These are phyloP conservation scores for Limosa lapponica DNA, from an alignment of 2,797 vertebrate genomes.

Conservation along the genomic window DNA sequence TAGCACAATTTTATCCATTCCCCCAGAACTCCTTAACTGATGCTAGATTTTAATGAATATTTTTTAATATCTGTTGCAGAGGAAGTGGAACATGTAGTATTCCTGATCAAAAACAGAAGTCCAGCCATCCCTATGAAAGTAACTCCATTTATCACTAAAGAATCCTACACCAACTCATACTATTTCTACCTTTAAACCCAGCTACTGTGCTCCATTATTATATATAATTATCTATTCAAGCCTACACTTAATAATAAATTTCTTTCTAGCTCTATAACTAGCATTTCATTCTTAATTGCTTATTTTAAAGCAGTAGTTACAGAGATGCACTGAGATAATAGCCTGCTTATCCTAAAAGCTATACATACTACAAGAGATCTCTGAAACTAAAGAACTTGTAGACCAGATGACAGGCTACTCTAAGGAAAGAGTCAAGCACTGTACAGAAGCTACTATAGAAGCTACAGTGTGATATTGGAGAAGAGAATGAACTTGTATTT, in stretches of 20 bases:
- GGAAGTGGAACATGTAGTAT: neutral
- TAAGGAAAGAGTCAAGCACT: neutral
- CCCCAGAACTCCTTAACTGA: constrained; percentile 35
- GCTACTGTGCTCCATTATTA: neutral
- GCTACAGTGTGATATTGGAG: neutral
- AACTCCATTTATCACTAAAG: neutral
- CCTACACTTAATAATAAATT: neutral
- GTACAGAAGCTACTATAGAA: neutral
- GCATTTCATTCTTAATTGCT: neutral
- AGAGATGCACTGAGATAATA: neutral
- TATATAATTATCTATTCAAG: neutral
- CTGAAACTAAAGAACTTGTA: neutral
- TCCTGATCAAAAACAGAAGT: constrained; percentile 2
- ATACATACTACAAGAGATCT: neutral
- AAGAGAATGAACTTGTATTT: neutral
- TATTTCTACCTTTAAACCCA: neutral
- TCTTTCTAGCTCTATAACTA: neutral
- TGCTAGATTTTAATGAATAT: constrained; percentile 41
- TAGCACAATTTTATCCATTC: constrained; percentile 41
- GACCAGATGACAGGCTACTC: neutral
- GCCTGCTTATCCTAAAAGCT: neutral
- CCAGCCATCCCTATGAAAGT: neutral
- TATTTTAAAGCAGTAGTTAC: neutral
- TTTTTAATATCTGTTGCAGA: constrained; percentile 26
- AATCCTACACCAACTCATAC: neutral